Evolutionary conservation across 2,113 vertebrate genomes (phyloP), one percentile per base, ranked within the genome.

Genomic region (Petroica traversi): DNA sequence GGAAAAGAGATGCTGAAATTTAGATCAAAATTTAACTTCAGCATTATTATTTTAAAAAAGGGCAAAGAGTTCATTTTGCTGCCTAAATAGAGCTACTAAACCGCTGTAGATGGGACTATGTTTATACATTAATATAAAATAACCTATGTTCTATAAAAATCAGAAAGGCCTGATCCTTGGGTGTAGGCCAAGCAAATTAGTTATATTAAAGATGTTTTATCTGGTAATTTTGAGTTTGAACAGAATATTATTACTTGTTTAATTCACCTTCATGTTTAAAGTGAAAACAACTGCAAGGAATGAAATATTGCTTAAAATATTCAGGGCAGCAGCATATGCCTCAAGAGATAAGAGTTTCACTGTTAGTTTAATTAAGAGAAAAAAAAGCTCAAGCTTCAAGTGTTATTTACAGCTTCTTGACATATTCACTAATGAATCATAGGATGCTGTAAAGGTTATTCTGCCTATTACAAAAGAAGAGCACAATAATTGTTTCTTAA

Each of bases 381-480:
- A 62, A 75, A 63, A 57, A 62, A 67, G 88, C 79, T 3, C 10
- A 86, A 92, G 49, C 12, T 61, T 78, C 66, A 69, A 88, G 79
- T 83, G 33, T 90, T 94, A 88, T 96, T 95, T 95, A 91, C 51
- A 84, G 33, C 41, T 95, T 95, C 71, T 92, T 77, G 82, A 93
- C 80, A 92, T 93, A 82, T 82, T 74, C 73, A 62, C 36, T 97
- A 89, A 95, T 82, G 79, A 97, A 96, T 78, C 73, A 88, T 55
- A 92, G 68, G 69, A 89, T 64, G 18, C 19, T 63, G 14, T 36
- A 89, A 95, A 96, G 88, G 68, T 90, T 90, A 91, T 66, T 95
- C 95, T 92, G 74, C 26, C 69, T 96, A 62, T 84, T 87, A 95
- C 79, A 95, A 87, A 94, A 78, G 49, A 92, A 92, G 19, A 36